Base-by-base conservation (phyloP, 1,140 invertebrate species). In the Leptinotarsa lineolata region DNA sequence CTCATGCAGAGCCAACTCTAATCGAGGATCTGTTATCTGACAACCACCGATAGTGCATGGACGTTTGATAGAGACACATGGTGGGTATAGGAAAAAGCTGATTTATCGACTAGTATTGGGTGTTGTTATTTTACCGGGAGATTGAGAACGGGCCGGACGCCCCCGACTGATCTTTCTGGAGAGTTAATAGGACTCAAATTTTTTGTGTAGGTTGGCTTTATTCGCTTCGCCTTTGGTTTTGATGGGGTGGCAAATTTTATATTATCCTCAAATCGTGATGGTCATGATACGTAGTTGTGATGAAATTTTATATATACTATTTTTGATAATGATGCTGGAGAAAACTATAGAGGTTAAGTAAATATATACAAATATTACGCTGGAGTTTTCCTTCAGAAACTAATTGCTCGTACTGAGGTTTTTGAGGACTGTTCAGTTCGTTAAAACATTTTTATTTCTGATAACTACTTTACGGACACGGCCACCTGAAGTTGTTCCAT, bases 11-110 rank as follows among this genome's bases (percentile, higher is more conserved):
- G 79, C 77, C 75, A 75, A 75, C 79, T 80, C 78, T 80, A 80
- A 80, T 80, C 79, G 79, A 79, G 77, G 79, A 80, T 80, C 79
- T 79, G 77, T 80, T 80, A 80, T 80, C 79, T 79, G 79, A 79
- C 78, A 77, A 71, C 69, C 69, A 63, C 69, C 69, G 69, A 71
- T 71, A 63, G 69, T 63, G 76, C 70, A 39, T n/a, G 63, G 75
- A 75, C 72, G 67, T 76, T 76, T 78, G 78, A 79, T 79, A 79
- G 74, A 79, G 78, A 77, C 74, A 75, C 76, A 76, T 76, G 72
- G 73, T 60, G 44, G 58, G 30, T 71, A 71, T 63, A 71, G 58
- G 59, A 71, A 66, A 63, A 72, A 74, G 59, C 74, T 73, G 74
- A 76, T 76, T 73, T 76, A 76, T 76, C 61, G 74, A 18, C 71